Evolutionary conservation across 2,888 invertebrate genomes (phyloP).

Genomic region (Andricus curvator): DNA sequence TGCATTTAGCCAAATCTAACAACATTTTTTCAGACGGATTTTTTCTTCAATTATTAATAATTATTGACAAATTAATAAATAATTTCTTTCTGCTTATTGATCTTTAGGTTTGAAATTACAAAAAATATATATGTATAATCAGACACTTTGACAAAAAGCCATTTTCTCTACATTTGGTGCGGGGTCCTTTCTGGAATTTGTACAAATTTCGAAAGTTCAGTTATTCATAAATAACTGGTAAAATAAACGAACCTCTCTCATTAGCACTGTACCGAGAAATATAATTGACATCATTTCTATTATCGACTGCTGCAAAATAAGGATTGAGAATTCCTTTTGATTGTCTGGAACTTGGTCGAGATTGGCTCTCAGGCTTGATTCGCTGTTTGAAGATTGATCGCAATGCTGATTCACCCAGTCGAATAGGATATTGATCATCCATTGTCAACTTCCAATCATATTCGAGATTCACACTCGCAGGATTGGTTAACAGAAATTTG

Average conservation of each 20-base stretch:
- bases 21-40: no score
- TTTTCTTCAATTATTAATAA: no score
- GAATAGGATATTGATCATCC: constrained; percentile 65
- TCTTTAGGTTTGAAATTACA: no score
- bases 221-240: not conserved
- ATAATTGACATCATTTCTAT: not conserved
- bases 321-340: constrained; percentile 50
- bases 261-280: not conserved
- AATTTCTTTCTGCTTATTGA: no score
- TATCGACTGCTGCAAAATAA: constrained; percentile 15
- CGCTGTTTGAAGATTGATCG: constrained; percentile 24
- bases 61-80: no score
- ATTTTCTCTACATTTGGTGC: no score
- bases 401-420: constrained; percentile 47
- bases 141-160: no score
- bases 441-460: constrained; percentile 66
- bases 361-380: constrained; percentile 35
- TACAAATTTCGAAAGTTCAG: no score
- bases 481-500: constrained; percentile 64
- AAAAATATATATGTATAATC: no score
- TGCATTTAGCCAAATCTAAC: no score
- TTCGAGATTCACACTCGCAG: constrained; percentile 60
- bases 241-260: not conserved
- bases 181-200: no score
- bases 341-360: constrained; percentile 49